Evolutionary conservation across 2,888 invertebrate species (phyloP).

Genomic region (Melangyna quadrimaculata): DNA sequence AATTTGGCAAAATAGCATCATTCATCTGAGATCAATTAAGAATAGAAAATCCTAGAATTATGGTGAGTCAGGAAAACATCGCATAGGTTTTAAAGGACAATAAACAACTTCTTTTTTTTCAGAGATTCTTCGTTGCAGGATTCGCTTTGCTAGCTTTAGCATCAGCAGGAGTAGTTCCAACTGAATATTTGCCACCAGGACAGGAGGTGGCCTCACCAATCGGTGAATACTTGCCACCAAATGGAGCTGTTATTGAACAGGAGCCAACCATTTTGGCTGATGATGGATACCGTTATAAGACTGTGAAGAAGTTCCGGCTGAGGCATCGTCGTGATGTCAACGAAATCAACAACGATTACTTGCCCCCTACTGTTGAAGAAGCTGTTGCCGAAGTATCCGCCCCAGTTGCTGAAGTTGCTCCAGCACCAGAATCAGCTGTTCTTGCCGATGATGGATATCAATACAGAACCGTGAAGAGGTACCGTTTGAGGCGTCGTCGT

Average conservation of each 20-base stretch:
- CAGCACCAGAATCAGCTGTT: slow-evolving; percentile 24
- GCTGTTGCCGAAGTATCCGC: slow-evolving; percentile 18
- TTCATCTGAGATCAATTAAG: not conserved
- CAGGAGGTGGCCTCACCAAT: slow-evolving; percentile 42
- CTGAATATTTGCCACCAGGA: slow-evolving; percentile 53
- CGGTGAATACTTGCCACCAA: slow-evolving; percentile 65
- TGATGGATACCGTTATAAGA: slow-evolving; percentile 79
- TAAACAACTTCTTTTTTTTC: not conserved
- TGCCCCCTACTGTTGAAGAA: slow-evolving; percentile 67
- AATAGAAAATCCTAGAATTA: not conserved
- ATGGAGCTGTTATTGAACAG: slow-evolving; percentile 7
- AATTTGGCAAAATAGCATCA: slow-evolving; percentile 1
- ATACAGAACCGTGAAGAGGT: slow-evolving; percentile 56
- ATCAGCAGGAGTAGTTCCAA: slow-evolving; percentile 37
- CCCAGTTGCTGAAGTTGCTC: slow-evolving; percentile 25
- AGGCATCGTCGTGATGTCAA: slow-evolving; percentile 76
- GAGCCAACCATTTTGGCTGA: slow-evolving; percentile 72
- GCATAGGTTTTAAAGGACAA: not conserved
- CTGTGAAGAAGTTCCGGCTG: slow-evolving; percentile 75
- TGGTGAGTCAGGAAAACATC: not conserved
- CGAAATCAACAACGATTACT: slow-evolving; percentile 73
- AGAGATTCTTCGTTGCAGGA: slow-evolving; percentile 56
- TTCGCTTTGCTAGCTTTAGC: slow-evolving; percentile 57
- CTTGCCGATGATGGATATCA: slow-evolving; percentile 59
- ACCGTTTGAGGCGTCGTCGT: slow-evolving; percentile 68